Evolutionary conservation across 2,797 vertebrate genomes (phyloP).

Genomic region (Enteromius fasciolatus): DNA sequence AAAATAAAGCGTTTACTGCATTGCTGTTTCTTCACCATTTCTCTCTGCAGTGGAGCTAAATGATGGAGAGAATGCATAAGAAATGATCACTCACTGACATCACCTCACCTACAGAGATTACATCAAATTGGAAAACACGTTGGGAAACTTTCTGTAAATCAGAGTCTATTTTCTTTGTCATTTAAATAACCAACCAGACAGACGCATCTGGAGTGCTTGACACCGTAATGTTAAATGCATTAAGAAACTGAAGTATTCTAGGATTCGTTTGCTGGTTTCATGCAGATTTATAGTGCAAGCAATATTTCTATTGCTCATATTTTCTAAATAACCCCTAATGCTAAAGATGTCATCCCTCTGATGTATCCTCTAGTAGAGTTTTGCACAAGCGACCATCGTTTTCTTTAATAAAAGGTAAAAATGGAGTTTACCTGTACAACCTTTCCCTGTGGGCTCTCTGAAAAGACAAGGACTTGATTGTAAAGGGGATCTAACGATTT

Average conservation of each 20-base stretch:
- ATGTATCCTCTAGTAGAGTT: neutral
- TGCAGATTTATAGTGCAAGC: neutral
- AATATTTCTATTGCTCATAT: neutral
- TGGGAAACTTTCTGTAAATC: slow-evolving; percentile 2
- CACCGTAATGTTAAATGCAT: slow-evolving; percentile 19
- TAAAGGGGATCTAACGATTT: slow-evolving; percentile 96
- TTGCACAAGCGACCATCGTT: neutral
- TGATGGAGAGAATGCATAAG: slow-evolving; percentile 12
- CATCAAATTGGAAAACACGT: slow-evolving; percentile 1
- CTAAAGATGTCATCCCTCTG: neutral
- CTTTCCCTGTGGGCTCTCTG: slow-evolving; percentile 94
- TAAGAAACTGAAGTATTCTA: neutral
- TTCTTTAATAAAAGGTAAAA: neutral
- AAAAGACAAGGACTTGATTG: slow-evolving; percentile 96
- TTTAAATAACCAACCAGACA: slow-evolving; percentile 10
- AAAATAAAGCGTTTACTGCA: slow-evolving; percentile 23
- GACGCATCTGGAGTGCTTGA: neutral
- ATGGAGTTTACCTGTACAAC: slow-evolving; percentile 89
- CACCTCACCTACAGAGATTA: slow-evolving; percentile 24
- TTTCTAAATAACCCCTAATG: neutral
- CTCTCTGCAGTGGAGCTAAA: neutral
- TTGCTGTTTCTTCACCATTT: slow-evolving; percentile 23
- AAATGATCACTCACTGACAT: slow-evolving; percentile 47
- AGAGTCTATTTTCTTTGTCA: neutral
- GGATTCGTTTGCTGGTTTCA: no score